Conservation (phyloP, 1,140 invertebrate species). For the Stegodyphus mimosarum region DNA sequence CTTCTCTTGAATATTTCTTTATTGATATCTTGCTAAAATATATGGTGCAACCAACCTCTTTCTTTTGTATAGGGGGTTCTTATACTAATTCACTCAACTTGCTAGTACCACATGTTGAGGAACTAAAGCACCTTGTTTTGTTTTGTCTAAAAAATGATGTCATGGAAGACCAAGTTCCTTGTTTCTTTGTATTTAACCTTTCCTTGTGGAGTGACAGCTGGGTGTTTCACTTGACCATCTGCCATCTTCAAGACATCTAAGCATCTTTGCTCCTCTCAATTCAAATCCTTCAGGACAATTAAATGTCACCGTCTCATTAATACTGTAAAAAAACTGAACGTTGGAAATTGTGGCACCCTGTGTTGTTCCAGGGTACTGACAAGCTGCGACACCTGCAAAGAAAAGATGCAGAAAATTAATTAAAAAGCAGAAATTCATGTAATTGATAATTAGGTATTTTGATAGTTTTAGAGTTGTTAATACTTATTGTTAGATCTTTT, state of each 20-base stretch:
- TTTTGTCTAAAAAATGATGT: constrained; percentile 22
- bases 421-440: too few species aligned
- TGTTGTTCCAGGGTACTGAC: constrained; percentile 86
- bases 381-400: constrained; percentile 70
- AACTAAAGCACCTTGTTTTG: constrained; percentile 46
- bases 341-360: constrained; percentile 80
- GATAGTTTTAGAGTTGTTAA: too few species aligned
- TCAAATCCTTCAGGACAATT: constrained; percentile 82
- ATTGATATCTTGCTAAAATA: too few species aligned
- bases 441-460: too few species aligned
- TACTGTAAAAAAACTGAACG: constrained; percentile 87
- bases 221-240: constrained; percentile 88
- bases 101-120: background rate
- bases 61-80: too few species aligned
- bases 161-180: constrained; percentile 45
- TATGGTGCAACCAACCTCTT: too few species aligned
- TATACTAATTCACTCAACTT: too few species aligned
- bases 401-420: too few species aligned
- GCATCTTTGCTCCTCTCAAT: constrained; percentile 79
- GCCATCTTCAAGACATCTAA: constrained; percentile 82
- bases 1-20: too few species aligned
- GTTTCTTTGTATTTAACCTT: constrained; percentile 30
- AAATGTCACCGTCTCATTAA: constrained; percentile 85
- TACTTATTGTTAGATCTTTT: too few species aligned
- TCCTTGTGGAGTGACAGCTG: constrained; percentile 65